These are phyloP conservation scores for Mandrillus leucophaeus DNA, from an alignment of 2,113 vertebrate species.

Conservation along the genomic window DNA sequence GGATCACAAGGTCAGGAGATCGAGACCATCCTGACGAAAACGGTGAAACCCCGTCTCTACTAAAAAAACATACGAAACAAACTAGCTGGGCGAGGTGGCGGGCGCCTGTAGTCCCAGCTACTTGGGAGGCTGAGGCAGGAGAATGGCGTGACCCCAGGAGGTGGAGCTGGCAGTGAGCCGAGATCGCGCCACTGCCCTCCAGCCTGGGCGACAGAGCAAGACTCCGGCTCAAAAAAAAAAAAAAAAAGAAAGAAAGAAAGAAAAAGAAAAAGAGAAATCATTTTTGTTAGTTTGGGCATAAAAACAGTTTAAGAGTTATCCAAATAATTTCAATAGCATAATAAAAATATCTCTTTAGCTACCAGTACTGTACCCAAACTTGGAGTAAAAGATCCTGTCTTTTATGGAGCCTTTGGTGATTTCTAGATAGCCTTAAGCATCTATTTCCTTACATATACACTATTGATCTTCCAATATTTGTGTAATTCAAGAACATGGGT, in stretches of 20 bases:
- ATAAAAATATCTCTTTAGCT: not conserved
- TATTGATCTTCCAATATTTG: not conserved
- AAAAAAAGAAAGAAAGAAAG: fast-evolving
- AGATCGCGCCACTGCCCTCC: fast-evolving
- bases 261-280: not conserved
- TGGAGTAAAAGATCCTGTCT: not conserved
- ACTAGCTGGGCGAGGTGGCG: no score
- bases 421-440: not conserved
- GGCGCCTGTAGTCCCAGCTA: no score
- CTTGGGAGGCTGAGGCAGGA: no score
- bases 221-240: no score
- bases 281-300: not conserved
- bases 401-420: not conserved
- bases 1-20: no score
- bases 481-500: not conserved
- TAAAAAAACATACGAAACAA: no score
- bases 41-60: no score
- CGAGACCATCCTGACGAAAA: no score
- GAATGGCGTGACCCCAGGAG: no score
- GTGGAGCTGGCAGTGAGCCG: no score
- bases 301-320: not conserved
- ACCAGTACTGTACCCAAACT: not conserved
- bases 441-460: fast-evolving
- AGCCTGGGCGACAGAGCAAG: no score
- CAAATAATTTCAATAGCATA: not conserved